A percentile compares a stretch with the other conserved stretches of the same genome.
These are phyloP conservation scores for Leptoclinus maculatus DNA, from an alignment of 2,797 vertebrate species.

Conservation along the genomic window DNA sequence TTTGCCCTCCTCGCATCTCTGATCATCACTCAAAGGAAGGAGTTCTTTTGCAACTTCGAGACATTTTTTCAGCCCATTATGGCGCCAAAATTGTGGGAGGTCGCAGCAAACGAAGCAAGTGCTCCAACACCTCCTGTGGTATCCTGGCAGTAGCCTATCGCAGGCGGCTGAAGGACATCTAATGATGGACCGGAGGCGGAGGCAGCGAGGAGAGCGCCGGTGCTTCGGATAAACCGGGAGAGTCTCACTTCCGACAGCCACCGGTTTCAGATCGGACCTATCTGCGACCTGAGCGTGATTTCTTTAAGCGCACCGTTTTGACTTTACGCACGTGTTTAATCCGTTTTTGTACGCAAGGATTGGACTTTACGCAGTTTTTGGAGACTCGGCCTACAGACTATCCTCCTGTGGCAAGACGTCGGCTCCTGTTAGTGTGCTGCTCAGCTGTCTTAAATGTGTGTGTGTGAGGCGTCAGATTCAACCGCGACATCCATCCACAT, in stretches of 20 bases:
- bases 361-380: conserved; percentile 41
- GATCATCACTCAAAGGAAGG: conserved; percentile 26
- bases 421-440: conserved; percentile 12
- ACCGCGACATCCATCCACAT: conserved; percentile 3
- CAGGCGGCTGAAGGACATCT: conserved; percentile 65
- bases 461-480: conserved; percentile 16
- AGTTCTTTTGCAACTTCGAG: conserved; percentile 37
- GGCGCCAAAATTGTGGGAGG: conserved; percentile 73
- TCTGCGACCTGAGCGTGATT: conserved; percentile 18
- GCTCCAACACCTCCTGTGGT: conserved; percentile 71
- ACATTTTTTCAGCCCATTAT: conserved; percentile 43
- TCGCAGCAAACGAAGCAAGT: conserved; percentile 60
- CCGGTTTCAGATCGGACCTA: conserved; percentile 40
- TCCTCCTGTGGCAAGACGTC: conserved; percentile 22
- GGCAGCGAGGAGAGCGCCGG: conserved; percentile 68
- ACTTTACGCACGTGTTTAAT: conserved; percentile 35
- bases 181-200: conserved; percentile 77
- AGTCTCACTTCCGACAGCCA: conserved; percentile 58
- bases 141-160: conserved; percentile 78
- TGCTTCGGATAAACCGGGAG: conserved; percentile 68
- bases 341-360: conserved; percentile 4
- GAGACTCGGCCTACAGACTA: background rate
- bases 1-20: conserved; percentile 11
- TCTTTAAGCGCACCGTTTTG: conserved; percentile 46
- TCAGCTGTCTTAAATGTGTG: conserved; percentile 1